A percentile compares a stretch with the other conserved stretches of the same genome.
Evolutionary conservation across 2,888 invertebrate genomes (phyloP).

Genomic region (Nasonia oneida): DNA sequence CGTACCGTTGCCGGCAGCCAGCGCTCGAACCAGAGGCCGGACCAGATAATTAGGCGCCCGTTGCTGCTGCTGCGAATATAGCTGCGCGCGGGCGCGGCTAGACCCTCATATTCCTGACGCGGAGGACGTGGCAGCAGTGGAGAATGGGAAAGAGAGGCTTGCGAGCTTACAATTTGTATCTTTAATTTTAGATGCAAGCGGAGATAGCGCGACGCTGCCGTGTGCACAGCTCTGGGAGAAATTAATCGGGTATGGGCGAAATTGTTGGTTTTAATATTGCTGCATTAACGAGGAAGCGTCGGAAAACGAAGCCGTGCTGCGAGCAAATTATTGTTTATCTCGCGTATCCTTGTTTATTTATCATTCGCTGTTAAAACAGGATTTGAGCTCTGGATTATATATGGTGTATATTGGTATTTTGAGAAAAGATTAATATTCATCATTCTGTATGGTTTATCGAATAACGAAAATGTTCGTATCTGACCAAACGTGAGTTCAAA

Average conservation of each 20-base stretch:
- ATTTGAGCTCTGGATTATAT: neutral
- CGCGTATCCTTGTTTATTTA: neutral
- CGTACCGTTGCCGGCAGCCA: constrained; percentile 8
- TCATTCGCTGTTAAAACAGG: too few species aligned
- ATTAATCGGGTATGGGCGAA: neutral
- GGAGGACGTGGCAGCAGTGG: neutral
- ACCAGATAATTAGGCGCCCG: constrained; percentile 54
- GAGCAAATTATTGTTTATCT: neutral
- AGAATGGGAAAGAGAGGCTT: neutral
- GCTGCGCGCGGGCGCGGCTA: neutral
- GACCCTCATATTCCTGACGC: neutral
- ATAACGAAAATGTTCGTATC: neutral
- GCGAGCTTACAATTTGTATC: constrained; percentile 36
- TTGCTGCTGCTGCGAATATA: neutral
- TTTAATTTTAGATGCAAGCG: constrained; percentile 47
- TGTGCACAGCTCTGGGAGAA: neutral
- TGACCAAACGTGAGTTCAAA: neutral
- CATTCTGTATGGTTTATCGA: neutral
- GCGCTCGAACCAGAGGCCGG: constrained; percentile 29
- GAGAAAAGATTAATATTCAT: too few species aligned
- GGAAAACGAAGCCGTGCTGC: neutral
- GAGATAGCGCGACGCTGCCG: constrained; percentile 7
- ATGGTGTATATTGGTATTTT: neutral
- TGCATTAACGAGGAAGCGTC: neutral
- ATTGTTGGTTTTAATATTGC: neutral